Percentiles rank a stretch among this genome's conserved stretches.
Conservation (phyloP, 2,113 vertebrate genomes). For the Pimephales promelas region DNA sequence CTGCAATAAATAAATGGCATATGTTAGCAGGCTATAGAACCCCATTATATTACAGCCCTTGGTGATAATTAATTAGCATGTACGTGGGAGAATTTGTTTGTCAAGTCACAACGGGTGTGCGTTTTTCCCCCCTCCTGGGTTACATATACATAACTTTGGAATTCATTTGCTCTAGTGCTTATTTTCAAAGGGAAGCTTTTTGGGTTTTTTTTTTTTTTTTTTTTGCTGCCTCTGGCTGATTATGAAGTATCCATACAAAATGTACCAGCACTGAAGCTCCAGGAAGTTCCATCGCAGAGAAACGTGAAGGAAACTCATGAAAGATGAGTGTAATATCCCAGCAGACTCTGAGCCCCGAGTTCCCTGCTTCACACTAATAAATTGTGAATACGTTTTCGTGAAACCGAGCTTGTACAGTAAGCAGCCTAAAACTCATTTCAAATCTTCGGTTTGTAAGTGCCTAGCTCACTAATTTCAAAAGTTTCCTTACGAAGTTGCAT, state of each 20-base stretch:
- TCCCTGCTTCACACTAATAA: slow-evolving; percentile 25
- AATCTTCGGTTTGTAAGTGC: not conserved
- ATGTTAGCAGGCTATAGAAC: slow-evolving; percentile 53
- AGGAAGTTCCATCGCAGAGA: slow-evolving; percentile 50
- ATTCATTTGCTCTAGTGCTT: not conserved
- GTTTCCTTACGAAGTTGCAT: not conserved
- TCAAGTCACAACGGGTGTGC: slow-evolving; percentile 44
- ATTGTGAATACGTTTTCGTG: slow-evolving; percentile 31
- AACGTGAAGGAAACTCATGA: slow-evolving; percentile 23
- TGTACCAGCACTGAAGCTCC: slow-evolving; percentile 35
- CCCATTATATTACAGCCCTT: slow-evolving; percentile 54
- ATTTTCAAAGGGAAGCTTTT: slow-evolving; percentile 24
- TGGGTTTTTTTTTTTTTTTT: not conserved
- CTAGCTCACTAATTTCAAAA: slow-evolving; percentile 8
- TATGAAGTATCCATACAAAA: slow-evolving; percentile 26
- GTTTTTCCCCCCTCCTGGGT: not conserved
- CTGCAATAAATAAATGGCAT: slow-evolving; percentile 64
- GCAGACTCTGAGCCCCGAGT: slow-evolving; percentile 10
- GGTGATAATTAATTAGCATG: slow-evolving; percentile 66
- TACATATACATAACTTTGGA: slow-evolving; percentile 16
- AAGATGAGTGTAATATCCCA: slow-evolving; percentile 42
- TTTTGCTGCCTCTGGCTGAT: slow-evolving; percentile 4
- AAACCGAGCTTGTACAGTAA: slow-evolving; percentile 3
- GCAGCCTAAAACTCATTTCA: slow-evolving; percentile 18
- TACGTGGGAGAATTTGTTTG: slow-evolving; percentile 51